Base-by-base conservation (phyloP, 2,888 invertebrate species). In the Diachrysia chrysitis region DNA sequence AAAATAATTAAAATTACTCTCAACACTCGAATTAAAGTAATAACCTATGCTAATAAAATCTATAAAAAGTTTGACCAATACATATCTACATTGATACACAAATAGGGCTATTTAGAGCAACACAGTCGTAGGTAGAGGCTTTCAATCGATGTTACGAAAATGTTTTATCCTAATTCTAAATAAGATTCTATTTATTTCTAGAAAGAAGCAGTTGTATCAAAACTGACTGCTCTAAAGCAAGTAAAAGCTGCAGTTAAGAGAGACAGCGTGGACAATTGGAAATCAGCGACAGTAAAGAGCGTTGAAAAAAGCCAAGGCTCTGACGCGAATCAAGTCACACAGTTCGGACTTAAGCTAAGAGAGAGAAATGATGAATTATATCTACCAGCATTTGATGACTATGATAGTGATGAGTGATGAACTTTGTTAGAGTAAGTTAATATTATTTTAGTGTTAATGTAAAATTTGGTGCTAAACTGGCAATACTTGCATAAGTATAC, bases 361-460 rank as follows among this genome's bases (percentile, higher is more conserved):
- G 89, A 92, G 0, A 89, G 93, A 71, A 93, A 90, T 69, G 94
- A 94, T 69, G 94, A 94, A 53, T 92, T 92, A 66, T 92, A 92
- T 69, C 86, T 91, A 79, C 89, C 93, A n/a, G 79, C 93, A 16
- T 93, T 92, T 79, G 92, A 92, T 58, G 93, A 94, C 19, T 93
- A 92, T 73, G 91, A 92, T 14, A 51, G 3, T 51, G 48, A 67
- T 37, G 89, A 92, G 58, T 90, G 79, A 83, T 19, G 29, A 10
- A 46, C 17, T 51, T 55, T 51, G 1, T 19, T 54, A 61, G 25
- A 16, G 16, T 54, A 54, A n/a, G 37, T 51, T 61, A 25, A 25
- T 54, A 25, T 61, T 54, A 12, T 55, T 7, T 17, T 17, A 12
- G 19, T 42, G 19, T 46, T 32, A 32, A 17, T 10, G 23, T 60